A percentile compares a stretch with the other conserved stretches of the same genome.
Evolutionary conservation across 2,113 vertebrate genomes (phyloP).

Genomic region (Rhombomys opimus): DNA sequence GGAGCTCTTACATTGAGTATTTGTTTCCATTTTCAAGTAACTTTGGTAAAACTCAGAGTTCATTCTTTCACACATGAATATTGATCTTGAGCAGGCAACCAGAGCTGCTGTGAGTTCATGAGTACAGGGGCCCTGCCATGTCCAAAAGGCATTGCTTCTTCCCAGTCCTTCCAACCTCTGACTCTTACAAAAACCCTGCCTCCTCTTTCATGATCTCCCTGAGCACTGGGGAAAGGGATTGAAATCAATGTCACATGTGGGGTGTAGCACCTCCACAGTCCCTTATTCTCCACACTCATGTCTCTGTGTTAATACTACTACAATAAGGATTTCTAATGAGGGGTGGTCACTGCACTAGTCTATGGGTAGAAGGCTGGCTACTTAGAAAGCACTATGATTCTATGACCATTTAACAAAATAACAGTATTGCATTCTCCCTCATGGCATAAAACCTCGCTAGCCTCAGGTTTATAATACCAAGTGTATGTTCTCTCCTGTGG

Average conservation of each 20-base stretch:
- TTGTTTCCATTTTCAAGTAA: not conserved
- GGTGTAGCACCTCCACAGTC: not conserved
- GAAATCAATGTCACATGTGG: fast-evolving
- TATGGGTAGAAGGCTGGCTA: not conserved
- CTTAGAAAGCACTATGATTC: not conserved
- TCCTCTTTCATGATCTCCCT: not conserved
- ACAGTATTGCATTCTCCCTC: not conserved
- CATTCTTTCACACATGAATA: not conserved
- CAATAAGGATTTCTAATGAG: not conserved
- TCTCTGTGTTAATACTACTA: not conserved
- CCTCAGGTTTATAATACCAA: not conserved
- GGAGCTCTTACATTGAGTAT: not conserved
- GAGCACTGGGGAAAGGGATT: not conserved
- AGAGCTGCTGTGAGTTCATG: not conserved
- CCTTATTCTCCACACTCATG: not conserved
- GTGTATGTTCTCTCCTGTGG: not conserved
- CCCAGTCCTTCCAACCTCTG: not conserved
- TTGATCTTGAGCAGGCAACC: not conserved
- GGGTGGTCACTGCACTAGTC: not conserved
- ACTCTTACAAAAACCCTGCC: not conserved
- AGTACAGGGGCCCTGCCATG: not conserved
- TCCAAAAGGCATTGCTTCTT: not conserved
- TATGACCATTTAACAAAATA: not conserved
- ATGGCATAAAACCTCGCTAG: not conserved
- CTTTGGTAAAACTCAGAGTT: not conserved